Evolutionary conservation across 2,888 invertebrate species (phyloP), one percentile per base, ranked within the genome.

Genomic region (Plagodis pulveraria): DNA sequence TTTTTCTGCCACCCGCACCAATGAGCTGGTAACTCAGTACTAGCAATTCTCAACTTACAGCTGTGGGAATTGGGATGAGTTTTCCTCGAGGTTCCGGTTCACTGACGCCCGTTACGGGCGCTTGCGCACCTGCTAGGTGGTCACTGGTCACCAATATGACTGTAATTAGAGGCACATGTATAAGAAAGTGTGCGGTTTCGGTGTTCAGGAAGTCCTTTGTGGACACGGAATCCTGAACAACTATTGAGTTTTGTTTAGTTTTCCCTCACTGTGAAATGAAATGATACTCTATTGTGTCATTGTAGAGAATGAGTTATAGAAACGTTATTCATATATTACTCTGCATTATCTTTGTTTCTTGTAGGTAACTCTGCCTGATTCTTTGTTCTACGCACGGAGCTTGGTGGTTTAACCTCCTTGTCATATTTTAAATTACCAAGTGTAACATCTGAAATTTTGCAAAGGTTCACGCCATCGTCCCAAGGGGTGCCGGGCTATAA

Each of bases 81-180:
- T 71, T 75, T 69, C 42, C 8, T 56, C 68, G 61, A 43, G 42
- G 78, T 77, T 77, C 69, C 76, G 86, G 76, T 73, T 89, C 81
- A 90, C 81, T 84, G 87, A 80, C 77, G 78, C 65, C 83, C 83
- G 90, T 87, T 82, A 83, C 81, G 87, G 78, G 80, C 78, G 78
- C 84, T 72, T 76, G 83, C 74, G 67, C 88, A 88, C 88, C 88
- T 88, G 89, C 83, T 82, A 84, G 87, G 84, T 84, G 86, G 87
- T 84, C 87, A 86, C 86, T 82, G 84, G 86, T 84, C 88, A 89
- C 87, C 87, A 87, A 89, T 90, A 90, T 80, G 82, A 89, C 83
- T 80, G 88, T 89, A 89, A 91, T 91, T 90, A 90, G 83, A 85
- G 84, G 74, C 73, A 73, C 75, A 77, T 83, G 74, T 78, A 77